A percentile compares a stretch with the other conserved stretches of the same genome.
Evolutionary conservation across 2,888 invertebrate genomes (phyloP).

Genomic region (Aspidiotus destructor): DNA sequence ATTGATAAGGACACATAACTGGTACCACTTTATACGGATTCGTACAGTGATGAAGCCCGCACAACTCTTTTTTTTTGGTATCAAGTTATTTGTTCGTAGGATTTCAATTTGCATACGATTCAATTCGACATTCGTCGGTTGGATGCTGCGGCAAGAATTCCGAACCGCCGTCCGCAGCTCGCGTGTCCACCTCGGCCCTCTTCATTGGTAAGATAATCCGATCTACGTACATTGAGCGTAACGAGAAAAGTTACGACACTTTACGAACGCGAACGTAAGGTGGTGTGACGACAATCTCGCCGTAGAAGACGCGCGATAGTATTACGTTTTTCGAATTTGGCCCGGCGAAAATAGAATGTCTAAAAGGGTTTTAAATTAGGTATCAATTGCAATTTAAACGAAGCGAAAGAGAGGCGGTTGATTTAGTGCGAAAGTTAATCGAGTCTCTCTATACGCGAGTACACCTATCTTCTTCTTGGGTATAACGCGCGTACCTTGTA

Average conservation of each 20-base stretch:
- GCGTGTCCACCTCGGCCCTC: background rate
- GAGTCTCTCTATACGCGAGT: conserved; percentile 19
- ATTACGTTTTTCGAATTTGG: conserved; percentile 22
- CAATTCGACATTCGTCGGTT: too few species aligned
- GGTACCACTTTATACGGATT: too few species aligned
- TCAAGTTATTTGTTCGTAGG: too few species aligned
- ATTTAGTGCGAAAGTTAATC: conserved; percentile 33
- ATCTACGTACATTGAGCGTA: too few species aligned
- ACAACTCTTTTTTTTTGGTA: too few species aligned
- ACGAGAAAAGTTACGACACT: too few species aligned
- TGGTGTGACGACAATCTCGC: background rate
- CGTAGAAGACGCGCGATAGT: conserved; percentile 10
- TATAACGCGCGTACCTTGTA: conserved; percentile 27
- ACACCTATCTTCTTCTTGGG: conserved; percentile 24
- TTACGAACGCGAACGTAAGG: background rate
- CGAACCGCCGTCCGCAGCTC: too few species aligned
- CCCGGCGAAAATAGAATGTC: conserved; percentile 18
- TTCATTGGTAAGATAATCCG: too few species aligned
- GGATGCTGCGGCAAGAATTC: too few species aligned
- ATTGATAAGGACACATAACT: too few species aligned
- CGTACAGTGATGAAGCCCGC: too few species aligned
- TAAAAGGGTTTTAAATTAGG: conserved; percentile 33
- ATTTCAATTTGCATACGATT: too few species aligned
- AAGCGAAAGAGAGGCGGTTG: conserved; percentile 31
- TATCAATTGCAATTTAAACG: conserved; percentile 33